These are phyloP conservation scores for Uromys caudimaculatus DNA, from an alignment of 2,797 vertebrate genomes.

Conservation along the genomic window DNA sequence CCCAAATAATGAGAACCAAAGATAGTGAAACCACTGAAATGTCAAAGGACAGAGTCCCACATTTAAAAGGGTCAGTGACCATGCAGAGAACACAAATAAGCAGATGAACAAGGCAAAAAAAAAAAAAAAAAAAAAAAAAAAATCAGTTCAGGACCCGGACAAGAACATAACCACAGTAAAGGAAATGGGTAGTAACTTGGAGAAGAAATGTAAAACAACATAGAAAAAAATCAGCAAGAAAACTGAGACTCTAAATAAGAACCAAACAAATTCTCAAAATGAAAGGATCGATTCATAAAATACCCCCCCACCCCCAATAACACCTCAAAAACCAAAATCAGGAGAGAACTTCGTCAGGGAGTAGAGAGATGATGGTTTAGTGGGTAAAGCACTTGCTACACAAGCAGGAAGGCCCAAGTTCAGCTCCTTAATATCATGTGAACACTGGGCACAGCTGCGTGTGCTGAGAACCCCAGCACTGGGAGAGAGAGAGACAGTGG, in stretches of 20 bases:
- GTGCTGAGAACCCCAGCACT: not conserved
- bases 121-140: not conserved
- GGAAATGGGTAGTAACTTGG: not conserved
- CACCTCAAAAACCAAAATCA: not conserved
- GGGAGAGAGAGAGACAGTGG: not conserved
- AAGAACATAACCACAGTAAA: not conserved
- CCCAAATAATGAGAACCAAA: not conserved
- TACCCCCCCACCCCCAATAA: too few species aligned
- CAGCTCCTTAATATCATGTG: too few species aligned
- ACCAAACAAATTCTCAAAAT: not conserved
- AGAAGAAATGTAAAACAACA: not conserved
- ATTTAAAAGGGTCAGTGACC: not conserved
- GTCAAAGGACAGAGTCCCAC: not conserved
- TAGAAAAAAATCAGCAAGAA: not conserved
- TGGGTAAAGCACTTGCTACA: not conserved
- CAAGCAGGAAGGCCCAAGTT: not conserved
- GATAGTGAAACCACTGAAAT: not conserved
- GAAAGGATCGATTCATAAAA: not conserved
- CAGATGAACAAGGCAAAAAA: not conserved
- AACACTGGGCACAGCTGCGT: not conserved
- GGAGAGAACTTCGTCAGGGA: not conserved
- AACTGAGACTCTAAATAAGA: not conserved
- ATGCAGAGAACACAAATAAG: not conserved
- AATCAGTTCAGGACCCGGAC: not conserved
- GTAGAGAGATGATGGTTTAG: not conserved